These are phyloP conservation scores for Chrysogorgia sp. DNA, from an alignment of 92 coral and sea anemone species.

Conservation along the genomic window DNA sequence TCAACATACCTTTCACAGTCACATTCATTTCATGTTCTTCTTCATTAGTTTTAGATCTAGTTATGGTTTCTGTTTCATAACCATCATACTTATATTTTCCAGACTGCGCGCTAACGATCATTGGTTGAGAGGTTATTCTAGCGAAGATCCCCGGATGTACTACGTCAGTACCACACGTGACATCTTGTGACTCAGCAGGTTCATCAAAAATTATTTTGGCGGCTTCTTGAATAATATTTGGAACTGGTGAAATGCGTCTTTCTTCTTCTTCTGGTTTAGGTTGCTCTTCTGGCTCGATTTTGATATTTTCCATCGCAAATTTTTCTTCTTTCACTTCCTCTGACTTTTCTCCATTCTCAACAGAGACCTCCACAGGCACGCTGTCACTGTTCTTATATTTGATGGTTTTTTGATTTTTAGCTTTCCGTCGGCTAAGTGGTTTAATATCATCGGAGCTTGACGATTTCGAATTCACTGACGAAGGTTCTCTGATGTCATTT, in stretches of 20 bases:
- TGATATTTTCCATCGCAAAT: neutral
- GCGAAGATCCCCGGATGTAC: slow-evolving; percentile 30
- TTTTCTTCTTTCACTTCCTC: neutral
- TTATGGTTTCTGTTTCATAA: slow-evolving; percentile 10
- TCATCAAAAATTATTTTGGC: slow-evolving; percentile 31
- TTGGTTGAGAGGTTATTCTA: slow-evolving; percentile 23
- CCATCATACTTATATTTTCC: slow-evolving; percentile 15
- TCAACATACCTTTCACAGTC: slow-evolving; percentile 31
- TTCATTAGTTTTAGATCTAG: slow-evolving; percentile 2
- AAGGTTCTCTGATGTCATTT: slow-evolving; percentile 17
- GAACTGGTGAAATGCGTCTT: neutral
- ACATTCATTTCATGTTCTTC: slow-evolving; percentile 23
- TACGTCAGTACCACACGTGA: slow-evolving; percentile 8
- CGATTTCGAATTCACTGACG: slow-evolving; percentile 31
- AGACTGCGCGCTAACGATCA: slow-evolving; percentile 15
- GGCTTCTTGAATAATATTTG: slow-evolving; percentile 31
- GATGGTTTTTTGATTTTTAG: slow-evolving; percentile 7
- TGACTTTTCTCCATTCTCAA: neutral
- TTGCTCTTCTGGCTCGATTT: slow-evolving; percentile 39
- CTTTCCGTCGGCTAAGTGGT: slow-evolving; percentile 36
- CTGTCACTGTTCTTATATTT: neutral
- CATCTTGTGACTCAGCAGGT: neutral
- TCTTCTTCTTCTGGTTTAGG: slow-evolving; percentile 31
- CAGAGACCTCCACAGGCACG: slow-evolving; percentile 10
- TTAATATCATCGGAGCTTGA: slow-evolving; percentile 42